A percentile compares a stretch with the other conserved stretches of the same genome.
These are phyloP conservation scores for Parauchenoglanis punctatus DNA, from an alignment of 2,797 vertebrate species.

Conservation along the genomic window DNA sequence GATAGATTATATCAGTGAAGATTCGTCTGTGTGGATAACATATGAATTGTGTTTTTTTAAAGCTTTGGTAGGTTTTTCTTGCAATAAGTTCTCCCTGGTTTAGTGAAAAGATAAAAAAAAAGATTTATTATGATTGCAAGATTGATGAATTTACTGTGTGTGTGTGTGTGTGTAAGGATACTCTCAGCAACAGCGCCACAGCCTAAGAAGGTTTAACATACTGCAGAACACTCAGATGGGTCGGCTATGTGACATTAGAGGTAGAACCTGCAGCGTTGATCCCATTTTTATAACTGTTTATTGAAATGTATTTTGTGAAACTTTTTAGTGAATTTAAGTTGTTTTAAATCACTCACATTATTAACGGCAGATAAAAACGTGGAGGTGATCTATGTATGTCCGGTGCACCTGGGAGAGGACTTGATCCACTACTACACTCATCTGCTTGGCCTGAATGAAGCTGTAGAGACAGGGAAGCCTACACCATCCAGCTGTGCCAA, in stretches of 20 bases:
- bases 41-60: too few species aligned
- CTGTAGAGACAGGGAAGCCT: constrained; percentile 65
- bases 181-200: constrained; percentile 69
- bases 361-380: constrained; percentile 82
- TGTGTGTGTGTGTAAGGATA: constrained; percentile 77
- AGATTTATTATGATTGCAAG: background rate
- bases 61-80: too few species aligned
- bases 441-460: constrained; percentile 80
- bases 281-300: background rate
- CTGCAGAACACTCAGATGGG: constrained; percentile 86
- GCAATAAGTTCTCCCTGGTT: too few species aligned
- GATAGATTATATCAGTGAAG: too few species aligned
- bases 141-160: constrained; percentile 40
- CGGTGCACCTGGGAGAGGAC: constrained; percentile 79
- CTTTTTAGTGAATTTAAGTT: background rate
- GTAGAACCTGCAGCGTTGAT: constrained; percentile 5
- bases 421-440: constrained; percentile 82
- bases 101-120: too few species aligned
- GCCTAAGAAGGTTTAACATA: constrained; percentile 71
- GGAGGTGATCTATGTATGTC: constrained; percentile 88
- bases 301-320: background rate
- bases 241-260: constrained; percentile 81
- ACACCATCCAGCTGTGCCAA: constrained; percentile 63
- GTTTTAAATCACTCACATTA: constrained; percentile 14
- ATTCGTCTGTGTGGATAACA: too few species aligned